Conservation (phyloP, 2,888 invertebrate genomes). For the Caenorhabditis sp. region DNA sequence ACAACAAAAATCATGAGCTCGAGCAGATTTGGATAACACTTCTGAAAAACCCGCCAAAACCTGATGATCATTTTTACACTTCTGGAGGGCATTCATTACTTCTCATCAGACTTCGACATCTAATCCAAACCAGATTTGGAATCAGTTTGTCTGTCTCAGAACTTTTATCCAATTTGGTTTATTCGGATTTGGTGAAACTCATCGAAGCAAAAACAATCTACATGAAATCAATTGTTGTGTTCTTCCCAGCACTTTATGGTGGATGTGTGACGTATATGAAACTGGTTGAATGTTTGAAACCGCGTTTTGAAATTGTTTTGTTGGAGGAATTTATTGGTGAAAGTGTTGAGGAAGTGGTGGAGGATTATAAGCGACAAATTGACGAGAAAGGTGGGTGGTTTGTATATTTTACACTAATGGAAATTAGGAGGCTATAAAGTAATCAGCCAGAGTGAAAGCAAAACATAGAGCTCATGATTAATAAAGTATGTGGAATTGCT, state of each 20-base stretch:
- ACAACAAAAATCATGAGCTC: not conserved
- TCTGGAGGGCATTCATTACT: slow-evolving; percentile 60
- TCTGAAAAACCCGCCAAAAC: slow-evolving; percentile 2
- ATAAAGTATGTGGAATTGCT: no score
- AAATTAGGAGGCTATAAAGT: no score
- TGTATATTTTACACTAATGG: no score
- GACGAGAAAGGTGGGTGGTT: slow-evolving; percentile 6
- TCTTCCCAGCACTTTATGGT: slow-evolving; percentile 41
- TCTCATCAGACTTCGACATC: slow-evolving; percentile 44
- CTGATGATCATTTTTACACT: slow-evolving; percentile 48
- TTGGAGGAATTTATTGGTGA: slow-evolving; percentile 25
- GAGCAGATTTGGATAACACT: not conserved
- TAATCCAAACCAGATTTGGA: slow-evolving; percentile 23
- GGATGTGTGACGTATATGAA: slow-evolving; percentile 26
- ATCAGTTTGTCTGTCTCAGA: slow-evolving; percentile 24
- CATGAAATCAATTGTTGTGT: slow-evolving; percentile 4
- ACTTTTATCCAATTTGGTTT: slow-evolving; percentile 31
- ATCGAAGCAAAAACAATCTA: not conserved
- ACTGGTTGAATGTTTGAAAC: slow-evolving; percentile 1
- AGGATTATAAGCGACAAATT: slow-evolving; percentile 25
- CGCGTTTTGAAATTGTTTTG: not conserved
- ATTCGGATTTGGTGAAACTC: slow-evolving; percentile 12
- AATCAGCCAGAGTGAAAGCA: no score
- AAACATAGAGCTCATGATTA: no score
- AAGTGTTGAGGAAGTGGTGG: slow-evolving; percentile 12